Base-by-base conservation (phyloP, 2,797 vertebrate genomes). In the Oryzias dopingdopingensis region DNA sequence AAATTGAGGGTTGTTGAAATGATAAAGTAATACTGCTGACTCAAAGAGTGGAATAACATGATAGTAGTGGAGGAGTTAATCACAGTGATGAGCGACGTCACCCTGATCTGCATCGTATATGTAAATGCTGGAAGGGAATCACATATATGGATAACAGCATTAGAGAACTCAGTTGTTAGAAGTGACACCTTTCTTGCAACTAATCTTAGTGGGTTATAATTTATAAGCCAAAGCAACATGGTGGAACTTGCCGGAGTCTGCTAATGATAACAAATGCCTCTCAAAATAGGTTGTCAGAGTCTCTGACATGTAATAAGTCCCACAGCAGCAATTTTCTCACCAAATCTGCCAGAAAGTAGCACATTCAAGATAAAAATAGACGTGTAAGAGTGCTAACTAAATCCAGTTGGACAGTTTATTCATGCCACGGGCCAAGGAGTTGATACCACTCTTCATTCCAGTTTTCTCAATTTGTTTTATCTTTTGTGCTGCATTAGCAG, bases 361-460 rank as follows among this genome's bases (percentile, higher is more conserved):
- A 62, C 44, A 53, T 40, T 63, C 10, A 8, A 37, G 63, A 69
- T 59, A 62, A 55, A 79, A 82, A 83, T 69, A 79, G 66, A 76
- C 10, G 14, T 55, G 55, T 16, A 5, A 17, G 14, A 44, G 46
- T 26, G 0, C 14, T 77, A 53, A 67, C 73, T 72, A 76, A 32
- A 65, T 72, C 43, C 50, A 43, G n/a, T 65, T 59, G 66, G 49
- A 63, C 49, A 41, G 53, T 52, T 44, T 62, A 59, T 69, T 59
- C 12, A 43, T 74, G 74, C 66, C 59, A 67, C 59, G 52, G 66
- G 52, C 59, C 48, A 63, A 65, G 65, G 52, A 62, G 55, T 59
- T 63, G n/a, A 42, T 69, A 20, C 54, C 10, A 4, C 44, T 70
- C 54, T 52, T 62, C 18, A 48, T 55, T 26, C 22, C 15, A 50